Percentiles rank a stretch among this genome's conserved stretches.
These are phyloP conservation scores for Jacana jacana DNA, from an alignment of 2,113 vertebrate genomes.

Conservation along the genomic window DNA sequence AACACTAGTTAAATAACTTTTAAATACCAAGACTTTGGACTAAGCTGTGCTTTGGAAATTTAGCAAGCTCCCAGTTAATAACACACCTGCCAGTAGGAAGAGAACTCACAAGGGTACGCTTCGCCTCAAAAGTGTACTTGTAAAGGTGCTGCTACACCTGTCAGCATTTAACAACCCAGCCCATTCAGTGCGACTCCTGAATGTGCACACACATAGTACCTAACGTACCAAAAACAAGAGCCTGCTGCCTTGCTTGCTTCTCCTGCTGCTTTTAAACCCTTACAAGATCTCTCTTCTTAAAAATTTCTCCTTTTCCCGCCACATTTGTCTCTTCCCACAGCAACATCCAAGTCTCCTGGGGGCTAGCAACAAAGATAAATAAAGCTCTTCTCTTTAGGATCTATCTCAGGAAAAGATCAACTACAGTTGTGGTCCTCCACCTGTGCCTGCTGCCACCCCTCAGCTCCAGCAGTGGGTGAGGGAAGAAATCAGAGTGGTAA, in stretches of 20 bases:
- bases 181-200: not conserved
- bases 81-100: not conserved
- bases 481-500: not conserved
- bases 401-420: not conserved
- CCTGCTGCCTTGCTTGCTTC: not conserved
- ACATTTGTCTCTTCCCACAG: not conserved
- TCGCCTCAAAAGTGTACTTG: not conserved
- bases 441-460: not conserved
- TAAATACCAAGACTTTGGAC: not conserved
- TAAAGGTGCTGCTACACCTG: not conserved
- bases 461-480: not conserved
- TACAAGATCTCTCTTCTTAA: not conserved
- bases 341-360: not conserved
- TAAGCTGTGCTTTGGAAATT: not conserved
- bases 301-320: not conserved
- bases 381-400: not conserved
- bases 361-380: not conserved
- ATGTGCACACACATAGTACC: not conserved
- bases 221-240: not conserved
- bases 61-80: not conserved
- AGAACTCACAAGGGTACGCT: not conserved
- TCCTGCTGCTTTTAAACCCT: not conserved
- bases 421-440: not conserved
- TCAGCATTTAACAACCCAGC: not conserved
- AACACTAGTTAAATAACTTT: too few species aligned